Evolutionary conservation across 1,140 invertebrate species (phyloP).

Genomic region (Dendrolimus kikuchii): DNA sequence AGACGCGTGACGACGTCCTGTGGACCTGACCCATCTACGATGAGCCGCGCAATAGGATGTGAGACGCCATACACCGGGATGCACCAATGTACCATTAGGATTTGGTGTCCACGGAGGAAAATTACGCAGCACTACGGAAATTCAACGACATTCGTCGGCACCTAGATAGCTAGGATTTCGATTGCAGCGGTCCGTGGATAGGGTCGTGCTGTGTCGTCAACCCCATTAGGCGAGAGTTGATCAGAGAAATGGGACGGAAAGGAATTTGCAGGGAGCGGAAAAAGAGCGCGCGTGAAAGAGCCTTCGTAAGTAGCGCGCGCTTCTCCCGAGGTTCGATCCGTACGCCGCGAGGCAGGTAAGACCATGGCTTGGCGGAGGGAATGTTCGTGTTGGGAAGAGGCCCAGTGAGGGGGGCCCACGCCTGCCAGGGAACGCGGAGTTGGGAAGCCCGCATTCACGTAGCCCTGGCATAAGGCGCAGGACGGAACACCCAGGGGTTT

Average conservation of each 20-base stretch:
- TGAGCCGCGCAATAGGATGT: conserved; percentile 4
- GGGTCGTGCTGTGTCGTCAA: background rate
- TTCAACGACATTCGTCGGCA: background rate
- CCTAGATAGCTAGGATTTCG: no score
- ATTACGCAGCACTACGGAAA: conserved; percentile 1
- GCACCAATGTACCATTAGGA: background rate
- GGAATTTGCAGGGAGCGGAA: conserved; percentile 3
- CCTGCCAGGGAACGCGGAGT: no score
- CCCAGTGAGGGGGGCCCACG: no score
- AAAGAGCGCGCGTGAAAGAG: no score
- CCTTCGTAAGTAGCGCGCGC: background rate
- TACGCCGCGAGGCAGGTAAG: conserved; percentile 1
- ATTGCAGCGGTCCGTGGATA: background rate
- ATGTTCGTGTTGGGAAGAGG: no score
- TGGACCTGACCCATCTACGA: conserved; percentile 10
- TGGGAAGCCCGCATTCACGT: no score
- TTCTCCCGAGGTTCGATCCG: background rate
- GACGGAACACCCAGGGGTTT: no score
- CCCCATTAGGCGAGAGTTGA: conserved; percentile 3
- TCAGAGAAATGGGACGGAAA: conserved; percentile 1
- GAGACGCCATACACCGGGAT: background rate
- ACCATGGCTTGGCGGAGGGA: conserved; percentile 1
- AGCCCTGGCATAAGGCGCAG: no score
- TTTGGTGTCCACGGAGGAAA: background rate
- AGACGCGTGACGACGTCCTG: conserved; percentile 9